Conservation (phyloP, 53 echinoderm and acorn worm species). For the Stichopus horrens region DNA sequence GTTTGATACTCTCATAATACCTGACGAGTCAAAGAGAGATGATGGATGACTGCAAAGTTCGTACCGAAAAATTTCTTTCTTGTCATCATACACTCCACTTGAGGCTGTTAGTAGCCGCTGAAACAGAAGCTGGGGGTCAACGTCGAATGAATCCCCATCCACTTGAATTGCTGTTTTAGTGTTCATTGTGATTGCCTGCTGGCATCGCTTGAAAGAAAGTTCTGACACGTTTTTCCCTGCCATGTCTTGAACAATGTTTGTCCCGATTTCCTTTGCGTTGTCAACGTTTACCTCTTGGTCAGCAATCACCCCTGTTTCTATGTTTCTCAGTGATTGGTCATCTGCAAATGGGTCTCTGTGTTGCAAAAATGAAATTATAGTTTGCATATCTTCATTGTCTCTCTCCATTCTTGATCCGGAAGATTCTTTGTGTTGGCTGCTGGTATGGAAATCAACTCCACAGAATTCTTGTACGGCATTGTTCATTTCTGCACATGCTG, state of each 20-base stretch:
- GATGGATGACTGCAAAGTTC: slow-evolving; percentile 49
- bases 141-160: slow-evolving; percentile 29
- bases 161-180: slow-evolving; percentile 24
- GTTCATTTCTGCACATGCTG: slow-evolving; percentile 46
- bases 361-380: slow-evolving; percentile 30
- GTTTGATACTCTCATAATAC: slow-evolving; percentile 10
- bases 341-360: slow-evolving; percentile 43
- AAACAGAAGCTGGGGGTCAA: slow-evolving; percentile 54
- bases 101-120: slow-evolving; percentile 40
- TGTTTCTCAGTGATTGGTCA: slow-evolving; percentile 34
- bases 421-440: slow-evolving; percentile 42
- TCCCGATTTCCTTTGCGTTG: slow-evolving; percentile 17
- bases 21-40: slow-evolving; percentile 37
- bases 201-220: slow-evolving; percentile 23
- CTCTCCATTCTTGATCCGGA: slow-evolving; percentile 20
- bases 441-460: slow-evolving; percentile 27
- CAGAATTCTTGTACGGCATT: slow-evolving; percentile 34
- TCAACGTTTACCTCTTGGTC: slow-evolving; percentile 34
- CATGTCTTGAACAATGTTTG: slow-evolving; percentile 37
- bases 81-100: slow-evolving; percentile 19
- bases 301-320: slow-evolving; percentile 45
- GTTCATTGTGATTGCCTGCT: slow-evolving; percentile 34
- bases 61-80: slow-evolving; percentile 25
- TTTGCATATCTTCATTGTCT: slow-evolving; percentile 26
- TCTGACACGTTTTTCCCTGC: slow-evolving; percentile 9